These are phyloP conservation scores for Chaenodraco wilsoni DNA, from an alignment of 2,797 vertebrate species.

Conservation along the genomic window DNA sequence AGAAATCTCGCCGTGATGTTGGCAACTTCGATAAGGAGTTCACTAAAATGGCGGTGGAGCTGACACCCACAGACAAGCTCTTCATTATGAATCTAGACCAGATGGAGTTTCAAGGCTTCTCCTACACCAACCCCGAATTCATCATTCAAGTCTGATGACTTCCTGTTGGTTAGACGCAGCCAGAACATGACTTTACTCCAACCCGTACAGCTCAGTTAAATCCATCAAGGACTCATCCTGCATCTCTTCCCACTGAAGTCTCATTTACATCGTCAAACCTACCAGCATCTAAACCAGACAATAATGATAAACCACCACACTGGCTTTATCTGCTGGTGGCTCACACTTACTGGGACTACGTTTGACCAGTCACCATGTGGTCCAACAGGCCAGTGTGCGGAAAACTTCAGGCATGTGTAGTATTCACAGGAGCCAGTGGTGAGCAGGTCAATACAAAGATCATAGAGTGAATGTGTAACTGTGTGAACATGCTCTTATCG, in stretches of 20 bases:
- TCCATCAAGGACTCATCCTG: slow-evolving; percentile 23
- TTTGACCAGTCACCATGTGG: slow-evolving; percentile 16
- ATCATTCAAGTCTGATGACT: slow-evolving; percentile 82
- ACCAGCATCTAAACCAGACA: slow-evolving; percentile 29
- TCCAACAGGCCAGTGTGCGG: slow-evolving; percentile 21
- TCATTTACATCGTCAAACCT: slow-evolving; percentile 8
- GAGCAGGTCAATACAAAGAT: slow-evolving; percentile 34
- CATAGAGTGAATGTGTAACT: slow-evolving; percentile 33
- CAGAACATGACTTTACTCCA: slow-evolving; percentile 29
- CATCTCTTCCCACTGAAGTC: slow-evolving; percentile 18
- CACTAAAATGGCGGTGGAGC: slow-evolving; percentile 96
- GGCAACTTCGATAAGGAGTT: slow-evolving; percentile 99
- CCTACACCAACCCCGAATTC: slow-evolving; percentile 98
- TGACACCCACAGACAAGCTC: slow-evolving; percentile 98
- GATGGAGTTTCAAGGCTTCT: slow-evolving; percentile 98
- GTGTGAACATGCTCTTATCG: slow-evolving; percentile 40
- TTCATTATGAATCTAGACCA: slow-evolving; percentile 99
- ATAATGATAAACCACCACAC: background rate
- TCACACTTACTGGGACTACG: slow-evolving; percentile 18
- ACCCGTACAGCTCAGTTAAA: slow-evolving; percentile 15
- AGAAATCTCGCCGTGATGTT: slow-evolving; percentile 94
- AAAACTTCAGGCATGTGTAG: slow-evolving; percentile 32
- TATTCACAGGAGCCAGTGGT: slow-evolving; percentile 29
- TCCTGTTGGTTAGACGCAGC: slow-evolving; percentile 15
- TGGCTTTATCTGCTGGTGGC: slow-evolving; percentile 29